Evolutionary conservation across 1,140 invertebrate genomes (phyloP), one percentile per base, ranked within the genome.

Genomic region (Tetranychus urticae): DNA sequence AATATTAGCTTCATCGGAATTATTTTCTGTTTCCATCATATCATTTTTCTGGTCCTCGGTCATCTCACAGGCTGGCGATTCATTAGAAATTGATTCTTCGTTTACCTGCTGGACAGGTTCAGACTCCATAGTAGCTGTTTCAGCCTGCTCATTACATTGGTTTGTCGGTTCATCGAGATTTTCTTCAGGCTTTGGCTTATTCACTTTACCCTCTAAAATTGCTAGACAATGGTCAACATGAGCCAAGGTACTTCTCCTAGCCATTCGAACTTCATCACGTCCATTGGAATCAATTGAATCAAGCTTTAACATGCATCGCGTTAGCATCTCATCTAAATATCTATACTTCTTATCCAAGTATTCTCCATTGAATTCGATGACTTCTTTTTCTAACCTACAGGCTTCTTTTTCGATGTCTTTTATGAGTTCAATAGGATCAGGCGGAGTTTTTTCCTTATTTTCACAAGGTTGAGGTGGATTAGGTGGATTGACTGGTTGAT

Each of bases 311-410:
- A 94, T 75, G 70, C 88, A 86, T 54, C 88, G 79, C 1, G 88
- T 94, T n/a, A 96, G 73, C 88, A 93, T 93, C 73, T 96, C 90
- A 70, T 94, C 90, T 50, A 94, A 71, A 70, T 82, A 90, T 36
- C 86, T 75, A 68, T 89, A 94, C 60, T 84, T 77, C 71, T 91
- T 92, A 67, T 90, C 84, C 65, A 78, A 78, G 3, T 77, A 78
- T 58, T 74, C 76, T 3, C 87, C 88, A 42, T 68, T 74, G 69
- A 86, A 92, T 59, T 79, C 75, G 64, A 86, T 82, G 7, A 93
- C 86, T 67, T 84, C 77, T n/a, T 76, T 76, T 74, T 83, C 82
- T 1, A 89, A 75, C 33, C 82, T 78, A 36, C 84, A 77, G 0
- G 90, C 83, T 66, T 90, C 85, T 31, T 81, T 79, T 69, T 86